Evolutionary conservation across 2,797 vertebrate genomes (phyloP), one percentile per base, ranked within the genome.

Genomic region (Molothrus aeneus): DNA sequence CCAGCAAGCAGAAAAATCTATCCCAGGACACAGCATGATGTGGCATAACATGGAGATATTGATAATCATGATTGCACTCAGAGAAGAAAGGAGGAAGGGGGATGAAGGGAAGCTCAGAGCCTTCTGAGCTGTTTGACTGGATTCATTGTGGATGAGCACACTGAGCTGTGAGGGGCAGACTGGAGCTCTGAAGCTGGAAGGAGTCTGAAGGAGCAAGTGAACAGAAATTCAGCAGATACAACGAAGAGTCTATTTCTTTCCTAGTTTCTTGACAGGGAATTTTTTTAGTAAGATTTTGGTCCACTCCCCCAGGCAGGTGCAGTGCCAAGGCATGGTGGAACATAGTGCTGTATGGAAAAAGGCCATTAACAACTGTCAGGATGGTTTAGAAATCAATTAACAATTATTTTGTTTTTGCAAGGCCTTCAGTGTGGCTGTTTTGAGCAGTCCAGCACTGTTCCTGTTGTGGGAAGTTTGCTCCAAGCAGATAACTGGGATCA

Each of bases 311-410:
- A 16, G 43, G 43, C 50, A 66, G 56, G 56, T 80, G 64, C 20
- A 65, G 21, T 21, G 45, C 57, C 16, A 8, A 14, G 70, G 59
- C 40, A 21, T 0, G 24, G 43, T 1, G 1, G 10, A 69, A 24
- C 1, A 1, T 0, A 19, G 28, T 5, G 8, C 43, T 80, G 0
- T 9, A 1, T 51, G 56, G 50, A 12, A 29, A 45, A 21, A 13
- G 24, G 21, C n/a, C 20, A 2, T 11, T 14, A n/a, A 5, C 4
- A 10, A 6, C 8, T 26, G 45, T 12, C 34, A 3, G 2, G 2
- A 1, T 13, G 24, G 38, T 24, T 65, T 5, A 47, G 48, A 59
- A 28, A 28, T 64, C 21, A 3, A 1, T 7, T 5, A 13, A 51
- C 36, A 5, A 5, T 32, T 7, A 21, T 7, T 87, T 40, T 22